Base-by-base conservation (phyloP, 2,113 vertebrate genomes). In the Crotophaga sulcirostris region DNA sequence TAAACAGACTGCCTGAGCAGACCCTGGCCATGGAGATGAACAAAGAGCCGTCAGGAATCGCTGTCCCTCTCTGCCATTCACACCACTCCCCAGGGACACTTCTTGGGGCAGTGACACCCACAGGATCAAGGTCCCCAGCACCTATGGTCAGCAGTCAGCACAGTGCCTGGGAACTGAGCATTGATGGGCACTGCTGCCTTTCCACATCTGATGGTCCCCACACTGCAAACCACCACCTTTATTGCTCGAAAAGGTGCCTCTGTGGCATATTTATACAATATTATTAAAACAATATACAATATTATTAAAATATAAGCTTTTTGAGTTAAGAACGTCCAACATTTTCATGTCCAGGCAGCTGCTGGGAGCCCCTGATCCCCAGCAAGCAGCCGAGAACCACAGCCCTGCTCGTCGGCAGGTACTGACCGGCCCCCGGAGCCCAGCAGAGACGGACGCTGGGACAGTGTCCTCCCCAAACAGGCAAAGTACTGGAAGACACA, bases 41-140 rank as follows among this genome's bases (percentile, higher is more conserved):
- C 29, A 5, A 3, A 55, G 13, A 1, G 3, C 70, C 80, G 1
- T 3, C 1, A 9, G 83, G 83, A 44, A 29, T 0, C 40, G 34
- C 63, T 38, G 52, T 33, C 19, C 75, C 45, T 11, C 47, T 16
- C 55, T 2, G 14, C 6, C 42, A 5, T 87, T 60, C 66, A 4
- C 15, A n/a, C 23, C 0, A 0, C 6, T 28, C n/a, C n/a, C 14
- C 0, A 0, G 38, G 69, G 60, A 77, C 16, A 3, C 0, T 0
- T 9, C 47, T 14, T 0, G 1, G 54, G 56, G 31, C 21, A 2
- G 70, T 2, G 82, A 17, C 60, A n/a, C 18, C 59, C 23, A 0
- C 0, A 7, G 70, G 36, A 31, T 13, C 3, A 6, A 66, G 51
- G 75, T 44, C 25, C 67, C 38, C 84, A 7, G 75, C 3, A 4